Evolutionary conservation across 2,797 vertebrate genomes (phyloP), one percentile per base, ranked within the genome.

Genomic region (Crenichthys baileyi): DNA sequence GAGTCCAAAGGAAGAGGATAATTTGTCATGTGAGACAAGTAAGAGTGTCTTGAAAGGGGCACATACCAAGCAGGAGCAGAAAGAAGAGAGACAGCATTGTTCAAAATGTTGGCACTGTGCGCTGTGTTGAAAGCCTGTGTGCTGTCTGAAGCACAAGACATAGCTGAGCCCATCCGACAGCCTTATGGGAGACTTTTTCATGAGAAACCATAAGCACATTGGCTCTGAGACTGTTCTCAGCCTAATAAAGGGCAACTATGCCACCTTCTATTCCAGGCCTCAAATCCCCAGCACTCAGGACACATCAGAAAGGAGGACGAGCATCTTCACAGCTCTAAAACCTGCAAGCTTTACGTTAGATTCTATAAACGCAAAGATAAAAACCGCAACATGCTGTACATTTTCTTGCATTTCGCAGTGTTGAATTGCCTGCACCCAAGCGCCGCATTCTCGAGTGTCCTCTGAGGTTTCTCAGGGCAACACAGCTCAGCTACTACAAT

Each of bases 391-490:
- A 44, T 29, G 15, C 12, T 4, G 36, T 44, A 56, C 31, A 20
- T 61, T 67, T 65, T 7, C 36, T 68, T 3, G 2, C 1, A 18
- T 7, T 44, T 51, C 20, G 67, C 8, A 67, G 53, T 0, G 5
- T 83, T 53, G 46, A 46, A 22, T 63, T 16, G 58, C 73, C 77
- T 68, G 80, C 76, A 63, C 82, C 68, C 85, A 72, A 87, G 85
- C 70, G 77, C 87, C 82, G 77, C 95, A 96, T 96, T 95, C 94
- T 83, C 81, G 85, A 84, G 81, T 81, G 77, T 89, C 91, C 88
- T 90, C 91, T 77, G 86, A 80, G 74, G 91, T 96, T 87, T 95
- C 95, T 88, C 78, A 65, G 88, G 91, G 94, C 88, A 93, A 96
- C 95, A 18, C 77, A 85, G 94, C 95, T 92, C 84, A 87, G 83